Evolutionary conservation across 2,888 invertebrate genomes (phyloP).

Genomic region (Carcina quercana): DNA sequence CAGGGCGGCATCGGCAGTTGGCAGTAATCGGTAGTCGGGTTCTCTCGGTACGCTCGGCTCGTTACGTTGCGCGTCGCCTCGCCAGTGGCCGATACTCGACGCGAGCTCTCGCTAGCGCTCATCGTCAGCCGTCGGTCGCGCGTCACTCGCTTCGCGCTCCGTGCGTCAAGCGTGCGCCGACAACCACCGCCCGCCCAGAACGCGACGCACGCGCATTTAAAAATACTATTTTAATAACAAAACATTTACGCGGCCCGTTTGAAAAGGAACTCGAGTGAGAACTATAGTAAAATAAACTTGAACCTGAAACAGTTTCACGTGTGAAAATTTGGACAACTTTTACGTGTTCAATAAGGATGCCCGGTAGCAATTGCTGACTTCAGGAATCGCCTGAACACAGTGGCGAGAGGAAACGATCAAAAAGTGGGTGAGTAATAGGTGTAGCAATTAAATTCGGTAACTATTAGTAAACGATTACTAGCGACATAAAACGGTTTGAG

Average conservation of each 20-base stretch:
- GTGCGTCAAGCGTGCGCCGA: conserved; percentile 24
- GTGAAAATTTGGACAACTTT: neutral
- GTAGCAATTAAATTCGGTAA: conserved; percentile 14
- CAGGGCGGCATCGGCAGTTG: neutral
- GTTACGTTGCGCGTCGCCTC: conserved; percentile 9
- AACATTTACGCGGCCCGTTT: conserved; percentile 20
- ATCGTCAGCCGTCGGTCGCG: no score
- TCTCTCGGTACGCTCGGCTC: conserved; percentile 4
- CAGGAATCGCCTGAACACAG: conserved; percentile 24
- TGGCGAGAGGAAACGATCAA: conserved; percentile 34
- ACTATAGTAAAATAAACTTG: conserved; percentile 6
- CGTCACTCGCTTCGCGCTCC: conserved; percentile 29
- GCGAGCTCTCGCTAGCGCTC: no score
- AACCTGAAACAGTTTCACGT: conserved; percentile 8
- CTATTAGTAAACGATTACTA: conserved; percentile 1
- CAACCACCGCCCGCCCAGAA: conserved; percentile 39
- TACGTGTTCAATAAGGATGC: conserved; percentile 28
- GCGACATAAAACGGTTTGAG: conserved; percentile 12
- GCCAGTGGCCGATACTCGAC: conserved; percentile 40
- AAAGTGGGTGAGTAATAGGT: conserved; percentile 58
- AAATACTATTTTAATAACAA: conserved; percentile 16
- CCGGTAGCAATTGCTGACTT: conserved; percentile 16
- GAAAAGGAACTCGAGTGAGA: conserved; percentile 8
- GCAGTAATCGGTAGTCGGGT: neutral
- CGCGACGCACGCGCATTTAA: conserved; percentile 20